Conservation (phyloP, 1,140 invertebrate species). For the Sycobia sp. region DNA sequence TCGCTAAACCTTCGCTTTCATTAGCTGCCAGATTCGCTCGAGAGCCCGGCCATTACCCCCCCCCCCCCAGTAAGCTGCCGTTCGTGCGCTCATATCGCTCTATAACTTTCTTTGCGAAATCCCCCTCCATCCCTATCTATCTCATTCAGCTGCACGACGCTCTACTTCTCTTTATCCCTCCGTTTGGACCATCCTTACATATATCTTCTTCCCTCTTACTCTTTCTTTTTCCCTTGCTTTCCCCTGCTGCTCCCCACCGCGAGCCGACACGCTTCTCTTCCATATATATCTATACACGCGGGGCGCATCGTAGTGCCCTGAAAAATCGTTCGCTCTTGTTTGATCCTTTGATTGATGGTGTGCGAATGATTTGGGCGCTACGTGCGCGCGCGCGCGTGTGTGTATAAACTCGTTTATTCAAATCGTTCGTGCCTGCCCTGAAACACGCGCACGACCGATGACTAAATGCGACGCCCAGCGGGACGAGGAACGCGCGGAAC, state of each 20-base stretch:
- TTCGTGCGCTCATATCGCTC: too few relatives aligned
- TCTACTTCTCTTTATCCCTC: conserved; percentile 4
- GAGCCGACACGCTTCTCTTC: not conserved
- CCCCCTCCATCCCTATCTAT: not conserved
- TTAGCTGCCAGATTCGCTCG: not conserved
- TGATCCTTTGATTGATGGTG: conserved; percentile 26
- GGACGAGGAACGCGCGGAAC: not conserved
- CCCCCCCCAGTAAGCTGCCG: not conserved
- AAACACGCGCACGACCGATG: not conserved
- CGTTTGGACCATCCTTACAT: not conserved
- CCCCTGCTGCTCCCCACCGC: too few relatives aligned
- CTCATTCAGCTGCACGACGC: not conserved
- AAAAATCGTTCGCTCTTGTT: conserved; percentile 32
- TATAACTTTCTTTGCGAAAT: too few relatives aligned
- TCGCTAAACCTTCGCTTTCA: conserved; percentile 12
- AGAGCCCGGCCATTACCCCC: not conserved
- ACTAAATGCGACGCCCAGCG: not conserved
- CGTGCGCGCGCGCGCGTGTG: not conserved
- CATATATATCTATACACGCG: too few relatives aligned
- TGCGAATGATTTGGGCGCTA: conserved; percentile 23
- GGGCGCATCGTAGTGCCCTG: not conserved
- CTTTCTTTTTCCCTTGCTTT: not conserved
- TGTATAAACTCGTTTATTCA: conserved; percentile 30
- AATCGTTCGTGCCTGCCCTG: conserved; percentile 1
- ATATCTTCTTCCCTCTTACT: not conserved